Evolutionary conservation across 2,888 invertebrate genomes (phyloP), one percentile per base, ranked within the genome.

Genomic region (Hyposoter dolosus): DNA sequence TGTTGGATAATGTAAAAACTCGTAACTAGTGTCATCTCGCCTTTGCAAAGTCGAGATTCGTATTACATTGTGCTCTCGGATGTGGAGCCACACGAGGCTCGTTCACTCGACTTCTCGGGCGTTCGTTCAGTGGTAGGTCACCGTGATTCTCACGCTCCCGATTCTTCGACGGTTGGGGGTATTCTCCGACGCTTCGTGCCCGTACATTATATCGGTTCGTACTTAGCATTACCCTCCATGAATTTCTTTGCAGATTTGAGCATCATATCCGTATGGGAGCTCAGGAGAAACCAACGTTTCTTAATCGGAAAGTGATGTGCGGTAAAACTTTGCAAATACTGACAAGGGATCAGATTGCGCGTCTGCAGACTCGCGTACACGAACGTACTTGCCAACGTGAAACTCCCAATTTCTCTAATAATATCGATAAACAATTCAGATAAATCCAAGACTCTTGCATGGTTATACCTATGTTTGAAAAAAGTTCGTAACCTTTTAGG

Each of bases 61-160:
- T 53, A 43, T 78, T 69, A 63, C n/a, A 32, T 12, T 23, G 15
- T 56, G 3, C 32, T 60, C 6, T 45, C 28, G 28, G 10, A n/a
- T 47, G 63, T 45, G 35, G 72, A 66, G 76, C 50, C n/a, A n/a
- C 56, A 60, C 72, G 78, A 32, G 60, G 76, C 56, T 74, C 66
- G 77, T 76, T 79, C 53, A 45, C 63, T 50, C 83, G 63, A 43
- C 45, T 45, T 69, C 56, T 60, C 53, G 53, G 68, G 56, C 69
- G 76, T 63, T 60, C 63, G 53, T 71, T 75, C 82, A 50, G 77
- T 71, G 87, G 65, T 88, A 81, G 91, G 90, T 91, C 91, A 89
- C 89, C 89, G 83, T 86, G 84, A 91, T 90, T 91, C 91, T 90
- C 91, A 91, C 91, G 91, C 90, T 91, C 91, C 83, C 90, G 90